These are phyloP conservation scores for Eremophila alpestris DNA, from an alignment of 2,797 vertebrate species.

Conservation along the genomic window DNA sequence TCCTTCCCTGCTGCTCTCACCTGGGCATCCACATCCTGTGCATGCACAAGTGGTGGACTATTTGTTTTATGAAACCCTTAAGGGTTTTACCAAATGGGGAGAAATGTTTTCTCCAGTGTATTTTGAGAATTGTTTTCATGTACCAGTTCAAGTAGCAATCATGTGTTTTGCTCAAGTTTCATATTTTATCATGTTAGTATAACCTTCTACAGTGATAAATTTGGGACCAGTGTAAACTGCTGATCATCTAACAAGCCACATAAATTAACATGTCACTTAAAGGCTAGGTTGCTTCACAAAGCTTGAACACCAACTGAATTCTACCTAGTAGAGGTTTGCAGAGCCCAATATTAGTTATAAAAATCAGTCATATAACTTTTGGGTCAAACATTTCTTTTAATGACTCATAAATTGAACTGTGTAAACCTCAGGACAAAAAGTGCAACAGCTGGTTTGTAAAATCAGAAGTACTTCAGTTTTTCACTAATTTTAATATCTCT, in stretches of 20 bases:
- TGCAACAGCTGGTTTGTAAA: background rate
- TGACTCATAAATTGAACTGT: background rate
- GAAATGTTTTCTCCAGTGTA: background rate
- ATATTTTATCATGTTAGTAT: background rate
- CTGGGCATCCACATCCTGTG: rapidly evolving
- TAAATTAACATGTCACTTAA: background rate
- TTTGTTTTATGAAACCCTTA: background rate
- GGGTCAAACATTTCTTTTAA: background rate
- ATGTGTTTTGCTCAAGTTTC: background rate
- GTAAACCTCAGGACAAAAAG: background rate
- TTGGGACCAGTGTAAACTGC: background rate
- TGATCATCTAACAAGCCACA: background rate
- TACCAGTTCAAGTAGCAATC: background rate
- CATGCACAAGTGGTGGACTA: background rate
- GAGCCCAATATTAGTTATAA: background rate
- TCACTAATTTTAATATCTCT: background rate
- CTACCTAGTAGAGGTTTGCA: background rate
- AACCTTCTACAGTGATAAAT: background rate
- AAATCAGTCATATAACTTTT: background rate
- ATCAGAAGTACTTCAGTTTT: background rate
- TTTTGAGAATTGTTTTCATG: background rate
- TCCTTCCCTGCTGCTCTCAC: rapidly evolving
- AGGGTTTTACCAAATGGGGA: background rate
- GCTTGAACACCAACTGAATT: background rate
- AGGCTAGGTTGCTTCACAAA: background rate